These are phyloP conservation scores for Perizoma flavofasciatum DNA, from an alignment of 2,888 invertebrate species.

Conservation along the genomic window DNA sequence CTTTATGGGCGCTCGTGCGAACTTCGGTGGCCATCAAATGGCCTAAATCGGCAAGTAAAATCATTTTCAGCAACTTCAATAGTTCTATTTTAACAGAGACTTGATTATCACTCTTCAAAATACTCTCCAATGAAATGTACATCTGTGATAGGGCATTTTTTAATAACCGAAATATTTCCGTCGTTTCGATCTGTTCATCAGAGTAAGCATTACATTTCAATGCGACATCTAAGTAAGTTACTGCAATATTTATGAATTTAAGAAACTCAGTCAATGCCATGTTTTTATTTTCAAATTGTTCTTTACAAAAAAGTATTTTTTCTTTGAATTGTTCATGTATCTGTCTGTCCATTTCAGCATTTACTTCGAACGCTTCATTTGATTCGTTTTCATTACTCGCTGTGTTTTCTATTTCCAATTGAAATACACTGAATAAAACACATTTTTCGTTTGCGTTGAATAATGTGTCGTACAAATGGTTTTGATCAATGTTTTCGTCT, in stretches of 20 bases:
- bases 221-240: conserved; percentile 56
- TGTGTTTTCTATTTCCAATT: conserved; percentile 46
- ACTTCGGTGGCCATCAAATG: conserved; percentile 46
- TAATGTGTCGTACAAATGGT: conserved; percentile 53
- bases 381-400: conserved; percentile 18
- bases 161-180: conserved; percentile 45
- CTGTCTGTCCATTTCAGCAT: conserved; percentile 45
- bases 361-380: conserved; percentile 46
- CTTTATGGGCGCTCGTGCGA: conserved; percentile 53
- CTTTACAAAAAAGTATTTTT: conserved; percentile 36
- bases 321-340: conserved; percentile 49
- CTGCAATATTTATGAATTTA: conserved; percentile 47
- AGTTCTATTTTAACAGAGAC: conserved; percentile 53
- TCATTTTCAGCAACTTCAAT: conserved; percentile 50
- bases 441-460: conserved; percentile 61
- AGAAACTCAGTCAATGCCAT: conserved; percentile 46
- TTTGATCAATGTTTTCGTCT: conserved; percentile 23
- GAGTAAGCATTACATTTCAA: conserved; percentile 49
- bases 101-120: conserved; percentile 49
- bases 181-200: conserved; percentile 43
- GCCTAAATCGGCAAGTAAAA: conserved; percentile 56
- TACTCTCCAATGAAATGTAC: conserved; percentile 46
- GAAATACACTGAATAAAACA: conserved; percentile 69
- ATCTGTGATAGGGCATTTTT: conserved; percentile 48
- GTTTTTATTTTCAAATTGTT: conserved; percentile 42